A percentile compares a stretch with the other conserved stretches of the same genome.
Conservation (phyloP, 2,888 invertebrate genomes). For the Yponomeuta malinellus region DNA sequence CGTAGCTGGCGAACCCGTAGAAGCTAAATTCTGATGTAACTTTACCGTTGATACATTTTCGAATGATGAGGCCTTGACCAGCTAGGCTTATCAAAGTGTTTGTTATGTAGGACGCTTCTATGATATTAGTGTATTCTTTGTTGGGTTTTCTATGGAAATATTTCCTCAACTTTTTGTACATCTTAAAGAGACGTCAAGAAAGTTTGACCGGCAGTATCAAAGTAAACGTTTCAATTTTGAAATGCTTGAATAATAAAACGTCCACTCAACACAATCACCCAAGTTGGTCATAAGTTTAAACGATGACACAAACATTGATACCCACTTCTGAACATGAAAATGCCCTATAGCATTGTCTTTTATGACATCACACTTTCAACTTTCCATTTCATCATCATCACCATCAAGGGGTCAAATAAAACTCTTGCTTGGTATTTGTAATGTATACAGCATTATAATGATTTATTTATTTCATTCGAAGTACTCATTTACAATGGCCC, state of each 20-base stretch:
- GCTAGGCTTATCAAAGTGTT: neutral
- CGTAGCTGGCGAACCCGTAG: constrained; percentile 32
- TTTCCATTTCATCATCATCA: neutral
- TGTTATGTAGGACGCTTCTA: neutral
- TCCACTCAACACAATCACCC: no score
- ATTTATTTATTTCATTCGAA: constrained; percentile 54
- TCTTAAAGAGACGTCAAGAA: neutral
- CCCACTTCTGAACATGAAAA: neutral
- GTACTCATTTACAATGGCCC: constrained; percentile 63
- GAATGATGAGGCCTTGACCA: constrained; percentile 11
- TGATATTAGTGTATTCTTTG: neutral
- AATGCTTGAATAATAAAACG: no score
- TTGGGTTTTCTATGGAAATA: neutral
- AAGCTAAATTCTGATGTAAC: constrained; percentile 29
- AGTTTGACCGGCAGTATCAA: neutral
- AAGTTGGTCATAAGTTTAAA: neutral
- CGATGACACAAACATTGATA: neutral
- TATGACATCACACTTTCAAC: neutral
- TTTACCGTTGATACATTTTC: neutral
- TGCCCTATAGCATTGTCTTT: neutral
- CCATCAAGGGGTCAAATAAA: constrained; percentile 39
- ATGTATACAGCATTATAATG: constrained; percentile 64
- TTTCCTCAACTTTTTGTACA: neutral
- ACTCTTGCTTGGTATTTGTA: constrained; percentile 61
- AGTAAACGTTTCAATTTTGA: no score